A percentile compares a stretch with the other conserved stretches of the same genome.
phyloP scores from a whole-genome alignment of 2,797 vertebrate species.

The Poeciliopsis presidionis region DNA sequence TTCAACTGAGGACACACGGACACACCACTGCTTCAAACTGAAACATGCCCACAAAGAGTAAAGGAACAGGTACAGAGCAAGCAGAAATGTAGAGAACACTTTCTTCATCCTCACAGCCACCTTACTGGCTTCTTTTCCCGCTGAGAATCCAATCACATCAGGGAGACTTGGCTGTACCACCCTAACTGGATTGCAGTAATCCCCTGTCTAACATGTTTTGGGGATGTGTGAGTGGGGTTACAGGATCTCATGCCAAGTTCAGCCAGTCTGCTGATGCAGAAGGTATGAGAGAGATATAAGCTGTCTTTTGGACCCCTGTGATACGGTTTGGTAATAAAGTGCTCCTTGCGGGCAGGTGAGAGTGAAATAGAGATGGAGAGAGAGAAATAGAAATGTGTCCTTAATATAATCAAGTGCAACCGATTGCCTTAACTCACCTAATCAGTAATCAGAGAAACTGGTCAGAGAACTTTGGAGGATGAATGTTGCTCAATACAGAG shows the following conservation, averaged over 20 bases:
- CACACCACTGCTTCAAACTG: constrained; percentile 41
- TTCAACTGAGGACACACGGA: constrained; percentile 36
- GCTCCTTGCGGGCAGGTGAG: constrained; percentile 39
- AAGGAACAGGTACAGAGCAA: constrained; percentile 13
- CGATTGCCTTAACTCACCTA: background rate
- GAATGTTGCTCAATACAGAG: background rate
- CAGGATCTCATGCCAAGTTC: constrained; percentile 72
- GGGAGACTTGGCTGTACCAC: constrained; percentile 77
- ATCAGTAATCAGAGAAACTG: background rate
- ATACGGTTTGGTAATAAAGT: constrained; percentile 63
- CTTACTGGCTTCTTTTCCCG: constrained; percentile 56
- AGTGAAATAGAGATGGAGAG: constrained; percentile 21
- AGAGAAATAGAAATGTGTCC: background rate
- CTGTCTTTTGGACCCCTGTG: constrained; percentile 64
- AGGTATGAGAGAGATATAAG: constrained; percentile 63
- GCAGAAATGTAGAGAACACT: constrained; percentile 37
- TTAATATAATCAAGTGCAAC: background rate
- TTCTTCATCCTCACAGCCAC: constrained; percentile 43
- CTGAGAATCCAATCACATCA: constrained; percentile 76
- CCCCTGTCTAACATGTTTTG: constrained; percentile 77
- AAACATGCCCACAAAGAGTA: constrained; percentile 19
- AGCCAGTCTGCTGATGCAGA: constrained; percentile 69
- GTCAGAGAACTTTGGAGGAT: background rate
- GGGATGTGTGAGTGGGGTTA: constrained; percentile 76
- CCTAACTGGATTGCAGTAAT: constrained; percentile 83